Percentiles rank a stretch among this genome's conserved stretches.
Evolutionary conservation across 2,797 vertebrate species (phyloP).

Genomic region (Pipistrellus pipistrellus): DNA sequence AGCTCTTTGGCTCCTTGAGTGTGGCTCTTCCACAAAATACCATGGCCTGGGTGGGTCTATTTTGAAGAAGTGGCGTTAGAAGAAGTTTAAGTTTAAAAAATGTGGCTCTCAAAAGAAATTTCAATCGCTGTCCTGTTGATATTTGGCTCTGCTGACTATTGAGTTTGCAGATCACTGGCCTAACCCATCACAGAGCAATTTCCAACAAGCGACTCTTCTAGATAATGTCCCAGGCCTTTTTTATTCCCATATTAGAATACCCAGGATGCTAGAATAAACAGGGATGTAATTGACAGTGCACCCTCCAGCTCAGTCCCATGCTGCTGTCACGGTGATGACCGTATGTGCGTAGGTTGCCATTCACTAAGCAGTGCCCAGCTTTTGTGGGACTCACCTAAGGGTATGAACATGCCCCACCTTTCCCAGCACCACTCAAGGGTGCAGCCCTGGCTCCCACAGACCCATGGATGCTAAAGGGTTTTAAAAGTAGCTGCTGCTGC

Average conservation of each 20-base stretch:
- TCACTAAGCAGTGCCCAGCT: constrained; percentile 53
- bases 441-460: background rate
- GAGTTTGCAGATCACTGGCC: background rate
- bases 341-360: constrained; percentile 53
- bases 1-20: no score
- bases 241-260: constrained; percentile 33
- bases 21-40: no score
- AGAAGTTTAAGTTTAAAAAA: no score
- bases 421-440: background rate
- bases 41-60: no score
- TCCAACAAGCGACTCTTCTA: constrained; percentile 76
- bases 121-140: no score
- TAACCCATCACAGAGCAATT: constrained; percentile 81
- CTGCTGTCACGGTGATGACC: constrained; percentile 40
- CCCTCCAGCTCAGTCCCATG: constrained; percentile 17
- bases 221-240: constrained; percentile 80
- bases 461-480: background rate
- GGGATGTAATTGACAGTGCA: background rate
- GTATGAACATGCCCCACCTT: background rate
- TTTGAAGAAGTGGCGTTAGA: no score
- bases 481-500: background rate
- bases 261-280: background rate
- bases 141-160: no score
- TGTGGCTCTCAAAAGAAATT: no score
- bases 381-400: background rate